phyloP scores from a whole-genome alignment of 2,113 vertebrate species.

The Acrocephalus kingi region DNA sequence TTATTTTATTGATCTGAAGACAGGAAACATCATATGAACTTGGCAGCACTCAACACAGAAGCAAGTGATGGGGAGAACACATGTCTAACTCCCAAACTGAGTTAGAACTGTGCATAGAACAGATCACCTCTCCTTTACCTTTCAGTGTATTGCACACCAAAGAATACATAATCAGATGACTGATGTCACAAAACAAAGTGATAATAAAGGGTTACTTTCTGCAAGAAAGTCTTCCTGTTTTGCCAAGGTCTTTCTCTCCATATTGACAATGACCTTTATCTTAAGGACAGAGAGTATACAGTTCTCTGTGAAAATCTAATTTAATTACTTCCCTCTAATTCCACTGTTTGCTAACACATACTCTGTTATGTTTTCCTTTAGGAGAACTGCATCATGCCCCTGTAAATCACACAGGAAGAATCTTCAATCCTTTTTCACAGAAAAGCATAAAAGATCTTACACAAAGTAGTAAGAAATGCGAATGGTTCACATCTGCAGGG shows the following conservation, averaged over 20 bases:
- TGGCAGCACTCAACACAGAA: not conserved
- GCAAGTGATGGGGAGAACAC: rapidly evolving
- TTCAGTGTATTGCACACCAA: not conserved
- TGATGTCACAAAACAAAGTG: not conserved
- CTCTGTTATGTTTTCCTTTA: not conserved
- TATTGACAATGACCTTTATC: not conserved
- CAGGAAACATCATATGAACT: not conserved
- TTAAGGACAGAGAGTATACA: not conserved
- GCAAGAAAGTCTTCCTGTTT: not conserved
- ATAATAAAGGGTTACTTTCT: not conserved
- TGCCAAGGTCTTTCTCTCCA: not conserved
- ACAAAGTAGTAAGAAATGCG: not conserved
- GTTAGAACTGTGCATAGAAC: not conserved
- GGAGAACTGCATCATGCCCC: not conserved
- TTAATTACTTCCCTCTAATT: not conserved
- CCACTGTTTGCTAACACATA: not conserved
- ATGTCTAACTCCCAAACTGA: not conserved
- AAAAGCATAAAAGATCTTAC: not conserved
- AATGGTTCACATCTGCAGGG: not conserved
- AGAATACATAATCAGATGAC: not conserved
- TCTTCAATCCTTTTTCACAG: not conserved
- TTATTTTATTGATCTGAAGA: not conserved
- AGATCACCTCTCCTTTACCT: not conserved
- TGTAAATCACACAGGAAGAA: not conserved
- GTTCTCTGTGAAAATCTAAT: not conserved